Percentiles rank a stretch among this genome's conserved stretches.
Evolutionary conservation across 2,888 invertebrate species (phyloP).

Genomic region (Seira musarum): DNA sequence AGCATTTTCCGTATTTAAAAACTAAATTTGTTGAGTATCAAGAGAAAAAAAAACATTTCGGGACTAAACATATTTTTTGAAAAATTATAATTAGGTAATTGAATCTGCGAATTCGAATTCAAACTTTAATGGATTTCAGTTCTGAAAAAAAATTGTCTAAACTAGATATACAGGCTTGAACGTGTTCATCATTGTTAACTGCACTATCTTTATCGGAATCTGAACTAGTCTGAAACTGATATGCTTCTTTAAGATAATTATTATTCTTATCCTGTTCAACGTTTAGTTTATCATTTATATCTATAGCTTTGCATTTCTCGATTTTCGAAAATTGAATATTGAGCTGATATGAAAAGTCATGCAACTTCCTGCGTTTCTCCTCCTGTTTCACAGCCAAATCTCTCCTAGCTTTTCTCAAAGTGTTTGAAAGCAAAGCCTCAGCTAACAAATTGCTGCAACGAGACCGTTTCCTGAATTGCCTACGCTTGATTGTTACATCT

Average conservation of each 20-base stretch:
- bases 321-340: conserved; percentile 37
- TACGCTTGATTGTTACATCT: conserved; percentile 66
- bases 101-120: conserved; percentile 18
- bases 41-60: background rate
- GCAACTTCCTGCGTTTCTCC: conserved; percentile 64
- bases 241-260: background rate
- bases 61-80: background rate
- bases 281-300: background rate
- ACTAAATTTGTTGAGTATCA: background rate
- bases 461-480: conserved; percentile 62
- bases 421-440: conserved; percentile 65
- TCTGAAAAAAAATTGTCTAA: conserved; percentile 68
- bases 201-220: background rate
- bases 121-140: conserved; percentile 66
- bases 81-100: too few species aligned
- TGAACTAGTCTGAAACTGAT: background rate
- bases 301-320: conserved; percentile 8
- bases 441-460: conserved; percentile 67
- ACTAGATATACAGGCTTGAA: conserved; percentile 65
- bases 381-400: conserved; percentile 66
- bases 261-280: background rate
- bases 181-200: conserved; percentile 53
- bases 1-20: conserved; percentile 18
- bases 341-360: conserved; percentile 60
- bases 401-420: conserved; percentile 62